A percentile compares a stretch with the other conserved stretches of the same genome.
phyloP scores from a whole-genome alignment of 2,113 vertebrate genomes.

The Columba janthina region DNA sequence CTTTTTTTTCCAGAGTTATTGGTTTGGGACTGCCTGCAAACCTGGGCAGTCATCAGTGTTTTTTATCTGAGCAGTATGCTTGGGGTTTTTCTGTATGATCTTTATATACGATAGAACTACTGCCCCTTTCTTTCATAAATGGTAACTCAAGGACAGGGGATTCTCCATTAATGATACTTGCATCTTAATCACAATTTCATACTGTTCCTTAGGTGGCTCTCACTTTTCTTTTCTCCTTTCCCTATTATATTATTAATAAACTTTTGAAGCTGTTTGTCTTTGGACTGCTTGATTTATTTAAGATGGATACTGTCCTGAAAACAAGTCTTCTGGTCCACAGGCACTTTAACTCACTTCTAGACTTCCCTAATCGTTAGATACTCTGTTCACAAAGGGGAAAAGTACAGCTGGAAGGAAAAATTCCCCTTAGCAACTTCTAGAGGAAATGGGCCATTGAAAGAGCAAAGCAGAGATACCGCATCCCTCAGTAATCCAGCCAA shows the following conservation, averaged over 20 bases:
- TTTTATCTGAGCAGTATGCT: neutral
- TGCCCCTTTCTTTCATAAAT: neutral
- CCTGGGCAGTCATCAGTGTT: neutral
- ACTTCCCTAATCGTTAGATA: neutral
- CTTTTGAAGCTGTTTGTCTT: slow-evolving; percentile 6
- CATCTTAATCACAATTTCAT: neutral
- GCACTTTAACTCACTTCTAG: neutral
- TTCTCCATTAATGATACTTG: neutral
- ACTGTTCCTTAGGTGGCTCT: neutral
- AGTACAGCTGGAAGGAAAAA: slow-evolving; percentile 13
- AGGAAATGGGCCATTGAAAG: slow-evolving; percentile 36
- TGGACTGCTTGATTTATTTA: slow-evolving; percentile 7
- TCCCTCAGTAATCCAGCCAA: slow-evolving; percentile 46
- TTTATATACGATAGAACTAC: neutral
- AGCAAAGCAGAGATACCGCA: slow-evolving; percentile 2
- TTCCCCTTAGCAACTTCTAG: neutral
- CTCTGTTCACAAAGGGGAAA: neutral
- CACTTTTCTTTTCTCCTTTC: neutral
- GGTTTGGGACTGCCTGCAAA: neutral
- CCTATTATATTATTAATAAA: neutral
- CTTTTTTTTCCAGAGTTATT: neutral
- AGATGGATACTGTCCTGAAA: neutral
- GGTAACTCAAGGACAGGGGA: neutral
- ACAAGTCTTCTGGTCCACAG: slow-evolving; percentile 1
- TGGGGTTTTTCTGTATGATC: neutral